Percentiles rank a stretch among this genome's conserved stretches.
Evolutionary conservation across 2,113 vertebrate genomes (phyloP).

Genomic region (Calidris pugnax): DNA sequence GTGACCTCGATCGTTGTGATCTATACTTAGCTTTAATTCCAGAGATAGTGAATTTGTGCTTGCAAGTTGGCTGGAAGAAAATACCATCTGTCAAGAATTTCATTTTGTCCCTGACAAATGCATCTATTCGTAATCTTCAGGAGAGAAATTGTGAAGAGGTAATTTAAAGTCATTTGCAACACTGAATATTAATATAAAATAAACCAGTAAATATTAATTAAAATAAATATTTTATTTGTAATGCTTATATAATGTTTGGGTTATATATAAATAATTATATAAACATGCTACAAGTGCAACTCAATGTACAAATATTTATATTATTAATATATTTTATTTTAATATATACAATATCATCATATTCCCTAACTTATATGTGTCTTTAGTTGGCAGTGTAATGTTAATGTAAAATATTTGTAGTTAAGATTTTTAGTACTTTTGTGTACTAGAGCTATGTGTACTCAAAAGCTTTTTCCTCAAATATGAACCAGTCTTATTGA

Average conservation of each 20-base stretch:
- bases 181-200: neutral
- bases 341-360: neutral
- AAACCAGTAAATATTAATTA: neutral
- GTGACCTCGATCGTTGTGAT: conserved; percentile 79
- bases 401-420: neutral
- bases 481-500: neutral
- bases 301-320: neutral
- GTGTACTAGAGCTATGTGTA: neutral
- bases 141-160: conserved; percentile 77
- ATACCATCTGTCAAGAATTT: conserved; percentile 64
- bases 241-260: neutral
- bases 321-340: neutral
- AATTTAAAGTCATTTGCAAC: neutral
- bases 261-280: neutral
- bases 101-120: conserved; percentile 76
- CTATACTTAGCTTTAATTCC: conserved; percentile 84
- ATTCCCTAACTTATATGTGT: neutral
- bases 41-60: conserved; percentile 73
- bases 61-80: conserved; percentile 48
- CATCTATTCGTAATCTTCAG: conserved; percentile 75
- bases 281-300: too few species aligned
- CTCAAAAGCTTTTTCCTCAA: neutral
- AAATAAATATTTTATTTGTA: neutral
- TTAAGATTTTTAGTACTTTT: neutral
- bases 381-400: neutral